Percentiles rank a stretch among this genome's conserved stretches.
Evolutionary conservation across 2,888 invertebrate species (phyloP).

Genomic region (Ectropis crepuscularia): DNA sequence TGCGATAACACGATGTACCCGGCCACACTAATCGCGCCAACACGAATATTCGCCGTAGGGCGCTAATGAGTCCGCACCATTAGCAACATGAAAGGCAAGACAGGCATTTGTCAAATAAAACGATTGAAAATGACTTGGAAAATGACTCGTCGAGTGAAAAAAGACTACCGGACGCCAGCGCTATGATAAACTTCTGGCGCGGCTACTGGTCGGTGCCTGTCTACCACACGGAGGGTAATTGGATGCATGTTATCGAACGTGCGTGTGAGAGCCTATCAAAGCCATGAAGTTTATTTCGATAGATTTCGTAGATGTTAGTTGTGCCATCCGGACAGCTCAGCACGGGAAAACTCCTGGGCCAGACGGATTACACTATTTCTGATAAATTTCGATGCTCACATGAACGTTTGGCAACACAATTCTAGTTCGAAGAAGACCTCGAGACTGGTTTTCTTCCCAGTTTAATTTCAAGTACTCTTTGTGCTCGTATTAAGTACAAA

Average conservation of each 20-base stretch:
- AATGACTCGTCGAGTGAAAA: too few species aligned
- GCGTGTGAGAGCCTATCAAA: not conserved
- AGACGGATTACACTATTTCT: slow-evolving; percentile 1
- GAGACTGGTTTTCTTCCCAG: not conserved
- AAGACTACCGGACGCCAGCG: not conserved
- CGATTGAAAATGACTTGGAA: too few species aligned
- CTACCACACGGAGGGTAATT: not conserved
- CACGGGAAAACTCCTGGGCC: not conserved
- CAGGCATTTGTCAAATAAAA: too few species aligned
- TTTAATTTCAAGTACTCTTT: too few species aligned
- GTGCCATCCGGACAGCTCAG: too few species aligned
- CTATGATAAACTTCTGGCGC: not conserved
- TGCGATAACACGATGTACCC: too few species aligned
- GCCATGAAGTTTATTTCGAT: not conserved
- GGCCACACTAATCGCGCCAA: too few species aligned
- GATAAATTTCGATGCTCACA: slow-evolving; percentile 7
- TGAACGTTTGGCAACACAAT: slow-evolving; percentile 6
- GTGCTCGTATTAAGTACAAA: too few species aligned
- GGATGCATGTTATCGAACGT: not conserved
- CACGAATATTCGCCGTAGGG: too few species aligned
- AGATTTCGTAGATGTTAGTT: not conserved
- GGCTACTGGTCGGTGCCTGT: not conserved
- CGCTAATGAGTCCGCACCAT: too few species aligned
- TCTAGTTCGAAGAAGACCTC: slow-evolving; percentile 5
- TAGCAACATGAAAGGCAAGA: too few species aligned